Percentiles rank a stretch among this genome's conserved stretches.
Conservation (phyloP, 1,140 invertebrate species). For the Gonatopus flavifemur region DNA sequence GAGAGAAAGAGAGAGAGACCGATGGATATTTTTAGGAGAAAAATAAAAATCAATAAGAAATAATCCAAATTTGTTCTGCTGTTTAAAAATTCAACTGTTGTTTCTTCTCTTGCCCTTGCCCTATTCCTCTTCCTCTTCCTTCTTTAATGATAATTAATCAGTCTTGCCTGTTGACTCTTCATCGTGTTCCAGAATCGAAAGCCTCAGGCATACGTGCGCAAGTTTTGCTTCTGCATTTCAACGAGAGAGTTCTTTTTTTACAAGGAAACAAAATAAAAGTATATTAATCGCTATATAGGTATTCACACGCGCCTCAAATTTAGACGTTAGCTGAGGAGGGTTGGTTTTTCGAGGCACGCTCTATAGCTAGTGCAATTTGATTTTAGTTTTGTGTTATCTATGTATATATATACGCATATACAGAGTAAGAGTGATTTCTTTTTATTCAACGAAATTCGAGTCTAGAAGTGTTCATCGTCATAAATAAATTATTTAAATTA, state of each 20-base stretch:
- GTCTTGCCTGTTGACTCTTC: constrained; percentile 43
- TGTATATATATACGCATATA: neutral
- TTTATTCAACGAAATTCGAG: constrained; percentile 23
- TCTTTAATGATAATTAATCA: constrained; percentile 31
- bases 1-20: constrained; percentile 1
- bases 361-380: neutral
- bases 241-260: too few species aligned
- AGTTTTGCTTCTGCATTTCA: too few species aligned
- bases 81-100: too few species aligned
- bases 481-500: too few species aligned
- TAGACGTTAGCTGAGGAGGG: too few species aligned
- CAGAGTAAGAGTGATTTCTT: constrained; percentile 11
- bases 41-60: constrained; percentile 8
- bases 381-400: neutral
- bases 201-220: constrained; percentile 44
- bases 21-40: too few species aligned
- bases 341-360: neutral
- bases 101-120: constrained; percentile 7
- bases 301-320: too few species aligned
- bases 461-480: too few species aligned
- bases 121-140: constrained; percentile 1
- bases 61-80: too few species aligned
- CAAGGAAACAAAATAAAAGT: neutral
- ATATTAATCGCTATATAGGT: too few species aligned
- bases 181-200: constrained; percentile 38